These are phyloP conservation scores for Ambastaia sidthimunki DNA, from an alignment of 2,797 vertebrate species.

Conservation along the genomic window DNA sequence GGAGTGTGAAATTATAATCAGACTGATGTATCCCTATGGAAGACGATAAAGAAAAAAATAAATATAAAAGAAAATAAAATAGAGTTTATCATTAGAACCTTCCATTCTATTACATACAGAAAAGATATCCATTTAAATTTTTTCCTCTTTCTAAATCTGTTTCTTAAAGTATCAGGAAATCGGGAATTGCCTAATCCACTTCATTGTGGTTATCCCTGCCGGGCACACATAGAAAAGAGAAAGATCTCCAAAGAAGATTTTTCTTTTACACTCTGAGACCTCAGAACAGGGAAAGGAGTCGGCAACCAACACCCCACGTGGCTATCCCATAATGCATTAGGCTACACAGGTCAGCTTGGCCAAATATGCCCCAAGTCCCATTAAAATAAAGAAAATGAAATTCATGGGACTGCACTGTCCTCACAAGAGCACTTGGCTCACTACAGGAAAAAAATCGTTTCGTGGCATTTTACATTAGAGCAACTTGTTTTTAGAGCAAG, in stretches of 20 bases:
- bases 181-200: conserved; percentile 61
- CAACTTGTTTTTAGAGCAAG: conserved; percentile 62
- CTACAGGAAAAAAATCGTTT: conserved; percentile 65
- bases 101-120: conserved; percentile 65
- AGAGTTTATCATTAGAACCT: conserved; percentile 69
- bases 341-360: conserved; percentile 60
- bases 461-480: conserved; percentile 65
- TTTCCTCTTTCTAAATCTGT: conserved; percentile 60
- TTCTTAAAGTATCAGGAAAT: conserved; percentile 63
- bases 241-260: conserved; percentile 60
- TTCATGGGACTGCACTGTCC: conserved; percentile 66
- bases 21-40: conserved; percentile 65
- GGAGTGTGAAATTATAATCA: conserved; percentile 72
- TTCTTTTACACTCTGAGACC: conserved; percentile 61
- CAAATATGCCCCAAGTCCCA: conserved; percentile 58
- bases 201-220: conserved; percentile 55
- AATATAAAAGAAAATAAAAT: conserved; percentile 64
- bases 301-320: conserved; percentile 42
- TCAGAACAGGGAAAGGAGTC: conserved; percentile 63
- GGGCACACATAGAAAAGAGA: conserved; percentile 64
- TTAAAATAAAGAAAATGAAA: conserved; percentile 55
- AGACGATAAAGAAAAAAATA: conserved; percentile 66
- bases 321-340: conserved; percentile 64
- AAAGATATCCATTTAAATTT: conserved; percentile 57
- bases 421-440: conserved; percentile 70